These are phyloP conservation scores for Brachionus rubens DNA, from an alignment of 1,140 invertebrate genomes.

Conservation along the genomic window DNA sequence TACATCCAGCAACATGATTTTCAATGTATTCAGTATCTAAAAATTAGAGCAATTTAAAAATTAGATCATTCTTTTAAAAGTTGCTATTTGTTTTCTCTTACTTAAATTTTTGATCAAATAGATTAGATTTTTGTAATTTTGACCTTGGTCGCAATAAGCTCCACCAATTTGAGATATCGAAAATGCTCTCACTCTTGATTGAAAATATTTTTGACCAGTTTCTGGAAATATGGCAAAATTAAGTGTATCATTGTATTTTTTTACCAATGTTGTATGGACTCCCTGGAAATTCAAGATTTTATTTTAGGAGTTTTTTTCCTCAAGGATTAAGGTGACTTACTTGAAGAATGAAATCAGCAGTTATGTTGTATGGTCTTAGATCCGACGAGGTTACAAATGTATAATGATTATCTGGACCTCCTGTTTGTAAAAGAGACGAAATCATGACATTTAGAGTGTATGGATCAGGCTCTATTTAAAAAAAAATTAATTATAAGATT, in stretches of 20 bases:
- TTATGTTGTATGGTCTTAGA: constrained; percentile 35
- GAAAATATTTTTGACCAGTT: constrained; percentile 1
- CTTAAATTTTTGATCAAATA: constrained; percentile 22
- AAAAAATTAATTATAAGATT: neutral
- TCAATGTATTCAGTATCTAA: constrained; percentile 38
- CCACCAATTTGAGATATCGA: constrained; percentile 42
- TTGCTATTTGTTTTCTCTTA: neutral
- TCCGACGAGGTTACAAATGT: constrained; percentile 2
- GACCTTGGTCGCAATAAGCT: constrained; percentile 39
- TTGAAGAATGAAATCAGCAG: constrained; percentile 18
- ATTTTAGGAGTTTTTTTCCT: neutral
- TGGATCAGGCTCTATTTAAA: neutral
- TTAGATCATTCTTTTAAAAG: too few species aligned
- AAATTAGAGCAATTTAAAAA: neutral
- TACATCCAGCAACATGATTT: constrained; percentile 28
- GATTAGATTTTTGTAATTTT: constrained; percentile 39
- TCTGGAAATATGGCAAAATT: constrained; percentile 34
- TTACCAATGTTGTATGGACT: constrained; percentile 44
- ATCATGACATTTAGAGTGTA: constrained; percentile 12
- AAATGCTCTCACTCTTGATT: constrained; percentile 35
- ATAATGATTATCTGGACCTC: constrained; percentile 33
- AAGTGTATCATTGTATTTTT: constrained; percentile 42
- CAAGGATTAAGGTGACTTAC: neutral
- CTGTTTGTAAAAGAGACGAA: neutral
- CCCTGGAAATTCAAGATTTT: neutral